These are phyloP conservation scores for Fukomys damarensis DNA, from an alignment of 2,113 vertebrate genomes.

Conservation along the genomic window DNA sequence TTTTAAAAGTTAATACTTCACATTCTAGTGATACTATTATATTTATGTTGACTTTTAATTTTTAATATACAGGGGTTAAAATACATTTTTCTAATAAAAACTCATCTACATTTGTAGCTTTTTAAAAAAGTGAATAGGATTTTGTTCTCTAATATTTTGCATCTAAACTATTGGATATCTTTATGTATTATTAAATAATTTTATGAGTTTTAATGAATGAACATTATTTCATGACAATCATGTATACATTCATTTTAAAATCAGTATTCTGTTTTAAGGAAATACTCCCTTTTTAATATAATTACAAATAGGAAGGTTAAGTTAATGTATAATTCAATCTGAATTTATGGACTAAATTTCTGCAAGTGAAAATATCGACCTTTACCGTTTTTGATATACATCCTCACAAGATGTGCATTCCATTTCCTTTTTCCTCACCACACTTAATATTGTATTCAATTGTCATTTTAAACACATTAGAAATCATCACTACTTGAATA, in stretches of 20 bases:
- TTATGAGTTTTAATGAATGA: neutral
- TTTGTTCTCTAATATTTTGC: neutral
- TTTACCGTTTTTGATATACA: neutral
- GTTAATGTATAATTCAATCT: neutral
- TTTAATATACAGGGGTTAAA: neutral
- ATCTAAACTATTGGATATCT: neutral
- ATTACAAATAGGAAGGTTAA: neutral
- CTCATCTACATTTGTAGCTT: neutral
- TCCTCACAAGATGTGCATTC: neutral
- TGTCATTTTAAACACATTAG: neutral
- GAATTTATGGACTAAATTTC: neutral
- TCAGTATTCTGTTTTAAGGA: neutral
- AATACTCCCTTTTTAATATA: neutral
- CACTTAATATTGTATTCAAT: neutral
- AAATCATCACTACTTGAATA: neutral
- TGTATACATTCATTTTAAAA: neutral
- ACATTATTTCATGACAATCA: neutral
- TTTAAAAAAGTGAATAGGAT: neutral
- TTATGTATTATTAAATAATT: neutral
- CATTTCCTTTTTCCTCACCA: neutral
- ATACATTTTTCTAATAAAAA: neutral
- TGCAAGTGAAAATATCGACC: neutral
- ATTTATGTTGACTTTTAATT: neutral
- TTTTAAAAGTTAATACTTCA: neutral
- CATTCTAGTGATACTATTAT: neutral